A percentile compares a stretch with the other conserved stretches of the same genome.
Conservation (phyloP, 2,113 vertebrate genomes). For the Pyxicephalus adspersus region DNA sequence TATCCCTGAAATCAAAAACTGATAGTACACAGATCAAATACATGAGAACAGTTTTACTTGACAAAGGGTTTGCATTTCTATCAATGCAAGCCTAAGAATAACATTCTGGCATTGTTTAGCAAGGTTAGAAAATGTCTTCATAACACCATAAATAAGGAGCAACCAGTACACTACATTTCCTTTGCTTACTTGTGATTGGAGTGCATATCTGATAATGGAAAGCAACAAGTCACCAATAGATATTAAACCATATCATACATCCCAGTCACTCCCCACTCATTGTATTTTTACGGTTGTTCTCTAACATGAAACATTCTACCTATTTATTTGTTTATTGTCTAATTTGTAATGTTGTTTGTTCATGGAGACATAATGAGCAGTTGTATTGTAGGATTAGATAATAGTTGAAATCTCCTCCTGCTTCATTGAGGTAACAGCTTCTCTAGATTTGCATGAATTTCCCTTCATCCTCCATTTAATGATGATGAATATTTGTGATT, state of each 20-base stretch:
- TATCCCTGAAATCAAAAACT: no score
- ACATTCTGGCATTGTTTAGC: no score
- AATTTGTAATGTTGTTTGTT: slow-evolving; percentile 1
- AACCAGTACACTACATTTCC: no score
- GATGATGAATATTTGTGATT: slow-evolving; percentile 57
- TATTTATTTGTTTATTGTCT: slow-evolving; percentile 15
- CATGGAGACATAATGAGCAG: background rate
- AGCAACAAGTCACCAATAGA: background rate
- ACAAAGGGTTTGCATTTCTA: no score
- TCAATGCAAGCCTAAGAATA: no score
- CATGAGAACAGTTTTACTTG: no score
- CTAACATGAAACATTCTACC: background rate
- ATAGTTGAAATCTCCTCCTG: background rate
- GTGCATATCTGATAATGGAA: background rate
- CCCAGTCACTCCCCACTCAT: background rate
- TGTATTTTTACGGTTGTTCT: background rate
- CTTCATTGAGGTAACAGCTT: slow-evolving; percentile 40
- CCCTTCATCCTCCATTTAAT: slow-evolving; percentile 46
- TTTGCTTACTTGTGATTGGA: no score
- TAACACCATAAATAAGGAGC: no score
- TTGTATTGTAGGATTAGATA: slow-evolving; percentile 11
- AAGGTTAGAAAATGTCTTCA: no score
- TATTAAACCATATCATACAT: no score
- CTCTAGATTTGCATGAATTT: slow-evolving; percentile 34
- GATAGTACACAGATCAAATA: no score